These are phyloP conservation scores for Drosophila asahinai DNA, from an alignment of 1,140 invertebrate species.

Conservation along the genomic window DNA sequence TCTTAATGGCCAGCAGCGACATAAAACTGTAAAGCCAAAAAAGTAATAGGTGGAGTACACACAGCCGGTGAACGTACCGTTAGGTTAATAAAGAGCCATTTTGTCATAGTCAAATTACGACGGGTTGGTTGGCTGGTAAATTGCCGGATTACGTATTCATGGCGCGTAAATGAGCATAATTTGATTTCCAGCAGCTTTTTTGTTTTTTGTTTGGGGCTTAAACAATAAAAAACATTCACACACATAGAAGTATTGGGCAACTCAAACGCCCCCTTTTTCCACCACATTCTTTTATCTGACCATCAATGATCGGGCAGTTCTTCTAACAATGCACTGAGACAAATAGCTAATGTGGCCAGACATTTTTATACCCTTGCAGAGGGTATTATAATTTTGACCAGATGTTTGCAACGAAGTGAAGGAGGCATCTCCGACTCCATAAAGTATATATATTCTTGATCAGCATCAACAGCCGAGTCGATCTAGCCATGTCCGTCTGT, in stretches of 20 bases:
- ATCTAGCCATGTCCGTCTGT: too few species aligned
- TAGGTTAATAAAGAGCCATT: conserved; percentile 69
- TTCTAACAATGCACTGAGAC: conserved; percentile 30
- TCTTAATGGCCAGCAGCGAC: conserved; percentile 58
- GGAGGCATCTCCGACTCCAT: too few species aligned
- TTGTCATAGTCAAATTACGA: conserved; percentile 71
- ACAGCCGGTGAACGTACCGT: conserved; percentile 58
- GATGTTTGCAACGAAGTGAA: too few species aligned
- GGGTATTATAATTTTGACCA: too few species aligned
- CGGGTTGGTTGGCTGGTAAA: conserved; percentile 8
- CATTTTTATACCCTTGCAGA: not conserved
- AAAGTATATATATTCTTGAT: too few species aligned
- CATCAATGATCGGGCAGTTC: conserved; percentile 27
- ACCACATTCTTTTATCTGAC: conserved; percentile 4
- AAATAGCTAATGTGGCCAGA: not conserved
- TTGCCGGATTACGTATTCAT: conserved; percentile 67
- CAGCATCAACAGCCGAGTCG: too few species aligned
- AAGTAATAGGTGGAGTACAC: conserved; percentile 48
- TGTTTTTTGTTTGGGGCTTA: not conserved
- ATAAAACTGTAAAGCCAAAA: conserved; percentile 53
- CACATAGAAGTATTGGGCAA: conserved; percentile 16
- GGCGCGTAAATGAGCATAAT: conserved; percentile 76
- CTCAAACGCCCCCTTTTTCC: conserved; percentile 21
- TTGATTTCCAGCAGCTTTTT: conserved; percentile 34
- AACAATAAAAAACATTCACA: conserved; percentile 18